These are phyloP conservation scores for Pluvianellus socialis DNA, from an alignment of 2,113 vertebrate species.

Conservation along the genomic window DNA sequence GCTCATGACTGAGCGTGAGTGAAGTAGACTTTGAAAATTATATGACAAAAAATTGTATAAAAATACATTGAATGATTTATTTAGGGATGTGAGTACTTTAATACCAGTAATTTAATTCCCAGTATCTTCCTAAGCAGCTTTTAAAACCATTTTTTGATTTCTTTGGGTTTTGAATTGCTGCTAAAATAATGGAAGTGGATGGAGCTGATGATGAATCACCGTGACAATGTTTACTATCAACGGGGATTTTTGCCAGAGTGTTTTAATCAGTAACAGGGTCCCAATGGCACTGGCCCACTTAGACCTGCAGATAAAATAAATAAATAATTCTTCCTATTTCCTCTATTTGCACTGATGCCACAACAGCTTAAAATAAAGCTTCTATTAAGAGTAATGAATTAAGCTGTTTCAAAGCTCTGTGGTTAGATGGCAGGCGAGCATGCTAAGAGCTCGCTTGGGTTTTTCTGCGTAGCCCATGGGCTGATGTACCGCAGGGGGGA, in stretches of 20 bases:
- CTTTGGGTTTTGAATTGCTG: not conserved
- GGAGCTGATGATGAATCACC: not conserved
- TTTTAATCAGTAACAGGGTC: not conserved
- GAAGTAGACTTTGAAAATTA: not conserved
- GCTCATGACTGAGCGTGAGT: not conserved
- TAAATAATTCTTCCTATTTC: not conserved
- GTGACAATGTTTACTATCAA: not conserved
- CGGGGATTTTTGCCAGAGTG: not conserved
- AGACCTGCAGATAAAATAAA: not conserved
- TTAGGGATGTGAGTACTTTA: not conserved
- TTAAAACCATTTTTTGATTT: not conserved
- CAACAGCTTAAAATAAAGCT: not conserved
- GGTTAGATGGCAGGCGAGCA: not conserved
- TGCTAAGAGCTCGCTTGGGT: not conserved
- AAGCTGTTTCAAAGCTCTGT: not conserved
- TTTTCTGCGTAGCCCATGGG: not conserved
- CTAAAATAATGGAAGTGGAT: not conserved
- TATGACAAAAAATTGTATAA: not conserved
- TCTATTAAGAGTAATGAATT: not conserved
- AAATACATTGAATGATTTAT: not conserved
- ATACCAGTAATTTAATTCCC: not conserved
- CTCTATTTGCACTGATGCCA: conserved; percentile 6
- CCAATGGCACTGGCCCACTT: conserved; percentile 21
- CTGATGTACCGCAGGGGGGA: not conserved
- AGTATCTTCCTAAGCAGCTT: not conserved